A percentile compares a stretch with the other conserved stretches of the same genome.
phyloP scores from a whole-genome alignment of 2,888 invertebrate species.

The Volucella inanis region DNA sequence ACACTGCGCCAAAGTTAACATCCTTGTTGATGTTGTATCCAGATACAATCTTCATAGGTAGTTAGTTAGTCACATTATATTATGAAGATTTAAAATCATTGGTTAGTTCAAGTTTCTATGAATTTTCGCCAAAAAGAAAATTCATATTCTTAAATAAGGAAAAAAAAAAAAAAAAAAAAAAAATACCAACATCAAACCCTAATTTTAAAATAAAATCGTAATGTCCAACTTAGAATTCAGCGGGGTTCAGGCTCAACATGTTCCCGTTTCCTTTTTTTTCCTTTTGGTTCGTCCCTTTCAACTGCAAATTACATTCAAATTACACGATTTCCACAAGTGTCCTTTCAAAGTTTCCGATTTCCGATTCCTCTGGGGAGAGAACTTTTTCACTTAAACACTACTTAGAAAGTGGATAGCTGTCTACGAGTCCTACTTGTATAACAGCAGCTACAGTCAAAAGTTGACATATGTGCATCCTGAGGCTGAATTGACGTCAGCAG shows the following conservation, averaged over 20 bases:
- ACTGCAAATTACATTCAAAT: conserved; percentile 82
- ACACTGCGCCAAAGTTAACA: no score
- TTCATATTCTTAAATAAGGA: no score
- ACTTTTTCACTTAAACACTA: conserved; percentile 72
- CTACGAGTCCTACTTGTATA: conserved; percentile 5
- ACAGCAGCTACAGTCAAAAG: conserved; percentile 78
- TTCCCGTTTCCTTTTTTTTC: conserved; percentile 20
- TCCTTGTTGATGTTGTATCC: no score
- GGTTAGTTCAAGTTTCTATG: no score
- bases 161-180: neutral
- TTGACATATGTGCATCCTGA: conserved; percentile 83
- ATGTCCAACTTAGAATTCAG: conserved; percentile 14
- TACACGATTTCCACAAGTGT: conserved; percentile 82
- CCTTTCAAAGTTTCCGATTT: conserved; percentile 82
- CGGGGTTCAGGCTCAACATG: conserved; percentile 43
- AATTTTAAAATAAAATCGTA: neutral
- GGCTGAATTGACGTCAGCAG: conserved; percentile 82
- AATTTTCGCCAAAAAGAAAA: no score
- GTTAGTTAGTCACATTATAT: no score
- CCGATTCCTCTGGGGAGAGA: conserved; percentile 77
- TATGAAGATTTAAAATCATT: no score
- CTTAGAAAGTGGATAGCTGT: conserved; percentile 66
- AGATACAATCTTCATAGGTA: no score
- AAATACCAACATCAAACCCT: neutral
- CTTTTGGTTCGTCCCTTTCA: conserved; percentile 63